Conservation (phyloP, 2,797 vertebrate species). For the Falco naumanni region DNA sequence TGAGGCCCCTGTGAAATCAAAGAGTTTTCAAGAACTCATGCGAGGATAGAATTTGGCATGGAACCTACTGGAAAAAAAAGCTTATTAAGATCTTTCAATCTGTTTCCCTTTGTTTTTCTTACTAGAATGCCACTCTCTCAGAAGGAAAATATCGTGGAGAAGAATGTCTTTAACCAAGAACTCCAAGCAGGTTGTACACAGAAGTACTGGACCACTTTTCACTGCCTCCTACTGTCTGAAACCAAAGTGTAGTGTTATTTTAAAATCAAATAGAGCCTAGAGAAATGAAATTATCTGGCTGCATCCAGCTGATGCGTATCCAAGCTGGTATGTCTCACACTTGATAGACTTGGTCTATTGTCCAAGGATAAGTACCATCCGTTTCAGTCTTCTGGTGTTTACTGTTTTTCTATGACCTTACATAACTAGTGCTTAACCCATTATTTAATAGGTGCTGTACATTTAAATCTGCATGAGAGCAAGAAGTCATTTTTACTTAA, state of each 20-base stretch:
- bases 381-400: background rate
- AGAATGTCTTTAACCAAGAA: background rate
- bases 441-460: background rate
- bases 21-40: constrained; percentile 23
- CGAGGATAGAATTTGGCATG: background rate
- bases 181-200: background rate
- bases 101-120: constrained; percentile 30
- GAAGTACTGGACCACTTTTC: background rate
- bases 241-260: background rate
- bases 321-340: background rate
- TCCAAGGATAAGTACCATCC: background rate
- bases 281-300: background rate
- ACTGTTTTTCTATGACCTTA: background rate
- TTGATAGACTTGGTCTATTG: background rate
- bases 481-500: background rate
- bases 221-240: constrained; percentile 1
- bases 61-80: background rate
- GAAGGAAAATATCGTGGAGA: constrained; percentile 12
- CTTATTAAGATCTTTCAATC: constrained; percentile 26
- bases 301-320: background rate
- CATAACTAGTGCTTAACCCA: background rate
- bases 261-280: background rate
- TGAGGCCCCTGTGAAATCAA: constrained; percentile 16
- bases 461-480: background rate
- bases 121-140: background rate